A percentile compares a stretch with the other conserved stretches of the same genome.
phyloP scores from a whole-genome alignment of 2,797 vertebrate species.

The Muscicapa striata region DNA sequence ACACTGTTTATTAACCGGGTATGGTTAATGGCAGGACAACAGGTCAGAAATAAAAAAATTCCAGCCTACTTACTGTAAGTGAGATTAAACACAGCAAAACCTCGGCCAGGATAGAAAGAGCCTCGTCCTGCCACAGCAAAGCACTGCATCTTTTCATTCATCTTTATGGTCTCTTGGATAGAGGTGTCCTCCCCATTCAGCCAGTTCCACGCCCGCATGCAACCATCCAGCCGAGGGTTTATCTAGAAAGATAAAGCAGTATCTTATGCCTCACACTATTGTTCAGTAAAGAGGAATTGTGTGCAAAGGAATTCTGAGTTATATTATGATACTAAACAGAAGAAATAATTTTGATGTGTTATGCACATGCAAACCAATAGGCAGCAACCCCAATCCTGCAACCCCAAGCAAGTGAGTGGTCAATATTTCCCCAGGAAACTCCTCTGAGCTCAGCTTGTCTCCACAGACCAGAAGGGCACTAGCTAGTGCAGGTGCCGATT shows the following conservation, averaged over 20 bases:
- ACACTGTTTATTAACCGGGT: neutral
- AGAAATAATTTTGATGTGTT: neutral
- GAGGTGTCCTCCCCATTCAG: constrained; percentile 89
- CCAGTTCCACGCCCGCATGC: constrained; percentile 94
- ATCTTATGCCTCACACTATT: neutral
- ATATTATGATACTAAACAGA: neutral
- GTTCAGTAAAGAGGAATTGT: neutral
- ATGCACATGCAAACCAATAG: neutral
- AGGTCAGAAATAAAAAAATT: neutral
- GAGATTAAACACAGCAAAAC: constrained; percentile 89
- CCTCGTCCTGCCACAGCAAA: constrained; percentile 84
- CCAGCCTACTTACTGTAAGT: constrained; percentile 79
- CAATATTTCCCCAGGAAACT: neutral
- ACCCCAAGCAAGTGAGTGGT: neutral
- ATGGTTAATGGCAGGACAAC: neutral
- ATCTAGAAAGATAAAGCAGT: constrained; percentile 77
- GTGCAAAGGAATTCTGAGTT: neutral
- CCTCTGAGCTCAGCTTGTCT: neutral
- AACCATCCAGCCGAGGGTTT: constrained; percentile 94
- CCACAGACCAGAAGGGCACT: neutral
- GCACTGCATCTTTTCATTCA: constrained; percentile 93
- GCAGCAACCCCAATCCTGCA: neutral
- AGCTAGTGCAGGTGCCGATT: neutral
- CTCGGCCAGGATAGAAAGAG: constrained; percentile 88
- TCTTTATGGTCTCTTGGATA: constrained; percentile 88